A percentile compares a stretch with the other conserved stretches of the same genome.
Conservation (phyloP, 2,888 invertebrate species). For the Drosophila cyrtoloma region DNA sequence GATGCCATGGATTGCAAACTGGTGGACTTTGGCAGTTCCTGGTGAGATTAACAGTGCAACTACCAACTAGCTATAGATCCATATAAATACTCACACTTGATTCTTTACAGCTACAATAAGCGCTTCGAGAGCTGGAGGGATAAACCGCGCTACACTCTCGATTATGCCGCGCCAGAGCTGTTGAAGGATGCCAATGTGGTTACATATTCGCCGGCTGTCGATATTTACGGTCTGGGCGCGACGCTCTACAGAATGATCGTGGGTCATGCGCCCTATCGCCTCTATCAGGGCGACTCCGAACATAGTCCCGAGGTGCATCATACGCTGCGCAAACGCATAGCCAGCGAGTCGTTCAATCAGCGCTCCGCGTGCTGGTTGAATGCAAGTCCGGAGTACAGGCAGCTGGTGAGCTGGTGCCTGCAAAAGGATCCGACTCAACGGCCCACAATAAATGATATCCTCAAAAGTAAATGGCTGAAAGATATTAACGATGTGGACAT, state of each 20-base stretch:
- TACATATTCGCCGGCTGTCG: conserved; percentile 95
- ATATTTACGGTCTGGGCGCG: conserved; percentile 98
- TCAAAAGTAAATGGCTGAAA: conserved; percentile 85
- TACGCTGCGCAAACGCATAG: conserved; percentile 74
- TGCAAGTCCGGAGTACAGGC: conserved; percentile 66
- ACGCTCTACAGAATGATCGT: conserved; percentile 91
- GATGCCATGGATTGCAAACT: conserved; percentile 88
- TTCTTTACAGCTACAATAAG: conserved; percentile 66
- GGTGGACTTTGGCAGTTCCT: conserved; percentile 98
- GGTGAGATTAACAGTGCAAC: conserved; percentile 58
- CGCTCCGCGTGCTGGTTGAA: conserved; percentile 73
- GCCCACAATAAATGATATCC: conserved; percentile 77
- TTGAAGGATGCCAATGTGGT: conserved; percentile 85
- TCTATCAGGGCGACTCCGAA: conserved; percentile 45
- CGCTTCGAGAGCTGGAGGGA: conserved; percentile 75
- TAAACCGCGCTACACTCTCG: conserved; percentile 94
- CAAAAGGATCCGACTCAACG: conserved; percentile 72
- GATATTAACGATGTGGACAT: conserved; percentile 41
- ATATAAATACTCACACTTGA: not conserved
- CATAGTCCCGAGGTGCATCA: conserved; percentile 50
- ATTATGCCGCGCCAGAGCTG: conserved; percentile 98
- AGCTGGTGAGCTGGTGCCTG: conserved; percentile 76
- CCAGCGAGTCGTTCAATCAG: conserved; percentile 73
- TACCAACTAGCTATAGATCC: not conserved
- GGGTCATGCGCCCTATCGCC: conserved; percentile 93